Percentiles rank a stretch among this genome's conserved stretches.
Evolutionary conservation across 2,113 vertebrate genomes (phyloP).

Genomic region (Chamaea fasciata): DNA sequence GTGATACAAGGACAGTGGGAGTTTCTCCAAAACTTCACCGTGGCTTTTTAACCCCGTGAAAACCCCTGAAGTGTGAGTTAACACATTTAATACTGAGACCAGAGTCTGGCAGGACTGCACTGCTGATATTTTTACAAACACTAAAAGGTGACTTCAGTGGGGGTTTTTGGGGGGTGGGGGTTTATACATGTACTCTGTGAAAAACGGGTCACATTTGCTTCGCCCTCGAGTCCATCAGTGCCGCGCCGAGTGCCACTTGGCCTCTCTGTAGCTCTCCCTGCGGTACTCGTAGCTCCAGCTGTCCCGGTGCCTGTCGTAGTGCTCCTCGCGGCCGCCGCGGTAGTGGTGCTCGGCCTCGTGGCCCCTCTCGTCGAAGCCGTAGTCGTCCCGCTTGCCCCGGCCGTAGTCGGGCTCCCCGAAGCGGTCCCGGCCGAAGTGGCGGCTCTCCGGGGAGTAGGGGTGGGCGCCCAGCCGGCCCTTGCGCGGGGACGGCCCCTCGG

Average conservation of each 20-base stretch:
- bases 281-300: constrained; percentile 71
- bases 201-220: neutral
- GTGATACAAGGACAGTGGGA: neutral
- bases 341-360: constrained; percentile 69
- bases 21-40: neutral
- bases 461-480: constrained; percentile 63
- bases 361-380: constrained; percentile 66
- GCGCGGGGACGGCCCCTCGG: constrained; percentile 39
- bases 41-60: neutral
- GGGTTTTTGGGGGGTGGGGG: neutral
- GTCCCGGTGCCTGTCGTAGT: constrained; percentile 65
- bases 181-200: neutral
- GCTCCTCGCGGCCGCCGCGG: constrained; percentile 68
- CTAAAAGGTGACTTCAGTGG: neutral
- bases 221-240: neutral
- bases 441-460: constrained; percentile 61
- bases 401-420: constrained; percentile 46
- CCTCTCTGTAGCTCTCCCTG: constrained; percentile 70
- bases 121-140: neutral
- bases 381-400: constrained; percentile 55
- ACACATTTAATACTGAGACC: neutral
- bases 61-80: constrained; percentile 30
- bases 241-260: constrained; percentile 71
- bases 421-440: constrained; percentile 66
- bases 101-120: neutral